These are phyloP conservation scores for Microcebus tavaratra DNA, from an alignment of 2,113 vertebrate genomes.

Conservation along the genomic window DNA sequence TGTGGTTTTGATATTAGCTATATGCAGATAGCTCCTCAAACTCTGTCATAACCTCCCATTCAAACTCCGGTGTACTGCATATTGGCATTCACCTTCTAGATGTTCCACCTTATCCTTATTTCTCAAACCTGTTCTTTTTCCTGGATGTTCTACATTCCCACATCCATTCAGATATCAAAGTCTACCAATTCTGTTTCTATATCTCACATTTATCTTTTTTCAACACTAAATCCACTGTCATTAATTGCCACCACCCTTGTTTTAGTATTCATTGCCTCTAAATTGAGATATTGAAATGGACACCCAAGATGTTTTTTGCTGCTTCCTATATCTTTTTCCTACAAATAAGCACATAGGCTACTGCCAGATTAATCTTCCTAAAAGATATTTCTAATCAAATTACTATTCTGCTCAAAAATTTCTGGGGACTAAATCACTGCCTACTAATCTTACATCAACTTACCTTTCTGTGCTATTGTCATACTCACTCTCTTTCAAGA, in stretches of 20 bases:
- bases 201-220: background rate
- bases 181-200: background rate
- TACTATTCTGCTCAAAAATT: background rate
- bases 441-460: background rate
- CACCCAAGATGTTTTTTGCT: background rate
- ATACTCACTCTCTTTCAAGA: background rate
- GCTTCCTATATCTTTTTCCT: background rate
- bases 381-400: slow-evolving; percentile 11
- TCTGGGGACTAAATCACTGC: background rate
- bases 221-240: background rate
- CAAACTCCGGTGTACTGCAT: background rate
- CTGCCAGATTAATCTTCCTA: slow-evolving; percentile 6
- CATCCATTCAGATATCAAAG: background rate
- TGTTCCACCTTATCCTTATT: background rate
- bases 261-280: background rate
- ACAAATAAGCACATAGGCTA: background rate
- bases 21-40: background rate
- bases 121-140: background rate
- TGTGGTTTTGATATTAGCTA: background rate
- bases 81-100: background rate
- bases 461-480: background rate
- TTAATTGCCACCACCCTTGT: background rate
- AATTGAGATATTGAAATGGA: background rate
- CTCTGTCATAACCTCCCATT: background rate
- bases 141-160: background rate